A percentile compares a stretch with the other conserved stretches of the same genome.
Conservation (phyloP, 1,140 invertebrate species). For the Drosophila yakuba region DNA sequence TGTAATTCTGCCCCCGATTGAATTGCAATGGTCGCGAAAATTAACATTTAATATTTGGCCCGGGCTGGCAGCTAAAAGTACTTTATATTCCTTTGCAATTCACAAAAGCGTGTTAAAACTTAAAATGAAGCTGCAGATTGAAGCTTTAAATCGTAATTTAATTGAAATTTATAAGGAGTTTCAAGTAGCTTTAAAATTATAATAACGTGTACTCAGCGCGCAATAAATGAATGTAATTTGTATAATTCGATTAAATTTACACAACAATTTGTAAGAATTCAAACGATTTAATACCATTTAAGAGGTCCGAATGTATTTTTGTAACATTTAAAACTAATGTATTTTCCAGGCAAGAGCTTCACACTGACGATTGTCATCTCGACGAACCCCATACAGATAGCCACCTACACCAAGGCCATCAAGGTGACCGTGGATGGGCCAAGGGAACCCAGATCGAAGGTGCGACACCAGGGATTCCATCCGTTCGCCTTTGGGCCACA, state of each 20-base stretch:
- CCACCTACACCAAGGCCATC: slow-evolving; percentile 97
- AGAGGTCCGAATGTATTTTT: neutral
- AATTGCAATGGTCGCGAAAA: slow-evolving; percentile 15
- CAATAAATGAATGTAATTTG: too few relatives aligned
- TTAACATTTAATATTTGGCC: neutral
- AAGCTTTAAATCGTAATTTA: too few relatives aligned
- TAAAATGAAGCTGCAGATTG: too few relatives aligned
- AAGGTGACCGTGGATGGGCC: slow-evolving; percentile 99
- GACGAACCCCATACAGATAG: slow-evolving; percentile 96
- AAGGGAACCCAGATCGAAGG: slow-evolving; percentile 97
- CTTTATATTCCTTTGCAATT: too few relatives aligned
- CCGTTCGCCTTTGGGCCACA: slow-evolving; percentile 93
- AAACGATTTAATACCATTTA: too few relatives aligned
- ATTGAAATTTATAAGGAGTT: too few relatives aligned
- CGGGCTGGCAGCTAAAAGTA: too few relatives aligned
- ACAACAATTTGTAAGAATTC: too few relatives aligned
- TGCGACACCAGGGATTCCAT: slow-evolving; percentile 93
- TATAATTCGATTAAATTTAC: too few relatives aligned
- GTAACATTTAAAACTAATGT: neutral
- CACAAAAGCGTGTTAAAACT: too few relatives aligned
- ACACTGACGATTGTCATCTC: slow-evolving; percentile 97
- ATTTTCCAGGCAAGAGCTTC: slow-evolving; percentile 96
- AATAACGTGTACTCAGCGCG: too few relatives aligned
- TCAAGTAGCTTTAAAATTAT: too few relatives aligned
- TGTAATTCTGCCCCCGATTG: slow-evolving; percentile 2